Evolutionary conservation across 2,113 vertebrate species (phyloP), one percentile per base, ranked within the genome.

Genomic region (Theristicus caerulescens): DNA sequence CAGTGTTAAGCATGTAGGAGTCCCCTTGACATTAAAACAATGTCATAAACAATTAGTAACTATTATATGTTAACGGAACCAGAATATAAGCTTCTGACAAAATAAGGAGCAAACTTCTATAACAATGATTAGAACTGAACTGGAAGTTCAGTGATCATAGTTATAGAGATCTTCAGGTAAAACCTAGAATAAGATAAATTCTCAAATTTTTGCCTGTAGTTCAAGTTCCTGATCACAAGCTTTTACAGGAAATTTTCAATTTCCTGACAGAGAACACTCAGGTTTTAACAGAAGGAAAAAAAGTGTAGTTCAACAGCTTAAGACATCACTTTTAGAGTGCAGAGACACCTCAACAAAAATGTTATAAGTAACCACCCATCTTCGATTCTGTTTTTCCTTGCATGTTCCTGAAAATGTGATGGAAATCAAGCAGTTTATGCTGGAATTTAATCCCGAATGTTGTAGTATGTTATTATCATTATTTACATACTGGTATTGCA

Each of bases 291-390:
- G 54, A 95, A 66, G 47, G 11, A 3, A 59, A 88, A 88, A 88
- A 94, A 64, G 5, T 29, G 6, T 25, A 74, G 49, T 46, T 52
- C 77, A 79, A 93, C n/a, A 80, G 44, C n/a, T 90, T 80, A 47
- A 95, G 96, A 71, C 6, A 36, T 88, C 87, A 94, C 42, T 90
- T 84, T 16, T 38, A 86, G 84, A 96, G 78, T 64, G 44, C 46
- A 83, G 31, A 93, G 18, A 84, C 73, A 66, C 6, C 29, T 57
- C 70, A 65, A 15, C 32, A 86, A 76, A 93, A 67, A 55, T 58
- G 54, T 59, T 87, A 13, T 55, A 80, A 61, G 22, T 47, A 92
- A 79, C 10, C 2, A 12, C 51, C 84, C 87, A 36, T 5, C 40
- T 66, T 85, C n/a, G n/a, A 76, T 29, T 79, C 36, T 52, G 11